These are phyloP conservation scores for Poeciliopsis presidionis DNA, from an alignment of 2,797 vertebrate species.

Conservation along the genomic window DNA sequence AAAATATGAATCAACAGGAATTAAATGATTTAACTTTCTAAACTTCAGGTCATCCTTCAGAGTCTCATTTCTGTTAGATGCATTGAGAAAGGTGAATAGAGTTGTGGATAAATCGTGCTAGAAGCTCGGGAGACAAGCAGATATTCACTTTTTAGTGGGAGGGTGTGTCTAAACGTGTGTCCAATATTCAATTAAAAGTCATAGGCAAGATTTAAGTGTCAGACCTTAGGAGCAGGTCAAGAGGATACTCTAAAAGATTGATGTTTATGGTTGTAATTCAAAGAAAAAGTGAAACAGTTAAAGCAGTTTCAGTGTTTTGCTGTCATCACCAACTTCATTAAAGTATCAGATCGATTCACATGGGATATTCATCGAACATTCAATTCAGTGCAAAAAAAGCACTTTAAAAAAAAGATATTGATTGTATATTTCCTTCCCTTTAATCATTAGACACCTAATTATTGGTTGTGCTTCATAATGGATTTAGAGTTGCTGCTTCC, in stretches of 20 bases:
- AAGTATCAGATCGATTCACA: neutral
- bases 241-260: neutral
- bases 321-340: neutral
- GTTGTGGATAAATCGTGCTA: neutral
- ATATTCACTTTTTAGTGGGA: neutral
- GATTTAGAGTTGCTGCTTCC: conserved; percentile 13
- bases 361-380: neutral
- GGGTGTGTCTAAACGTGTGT: neutral
- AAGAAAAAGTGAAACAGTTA: neutral
- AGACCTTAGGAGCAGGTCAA: neutral
- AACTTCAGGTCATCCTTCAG: neutral
- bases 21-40: neutral
- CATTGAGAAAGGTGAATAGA: neutral
- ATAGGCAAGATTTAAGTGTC: neutral
- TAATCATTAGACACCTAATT: conserved; percentile 34
- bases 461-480: neutral
- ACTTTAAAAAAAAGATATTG: conserved; percentile 41
- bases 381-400: neutral
- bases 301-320: neutral
- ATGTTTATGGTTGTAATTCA: neutral
- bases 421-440: conserved; percentile 20
- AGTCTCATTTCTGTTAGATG: neutral
- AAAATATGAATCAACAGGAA: neutral
- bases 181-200: neutral
- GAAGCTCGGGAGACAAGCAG: neutral